phyloP scores from a whole-genome alignment of 2,797 vertebrate genomes.

The Xenentodon cancila region DNA sequence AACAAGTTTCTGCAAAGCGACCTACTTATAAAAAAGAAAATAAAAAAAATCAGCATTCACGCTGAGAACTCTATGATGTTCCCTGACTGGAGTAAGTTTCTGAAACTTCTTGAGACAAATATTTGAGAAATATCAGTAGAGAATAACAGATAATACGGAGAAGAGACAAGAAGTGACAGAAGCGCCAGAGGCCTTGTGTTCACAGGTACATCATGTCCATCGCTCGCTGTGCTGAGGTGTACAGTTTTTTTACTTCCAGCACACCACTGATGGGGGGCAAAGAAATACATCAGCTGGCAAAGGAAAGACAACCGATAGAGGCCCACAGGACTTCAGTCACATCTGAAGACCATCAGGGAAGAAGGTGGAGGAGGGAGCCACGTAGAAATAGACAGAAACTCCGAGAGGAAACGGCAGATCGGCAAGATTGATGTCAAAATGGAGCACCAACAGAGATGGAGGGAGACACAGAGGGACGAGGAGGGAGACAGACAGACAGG shows the following conservation, averaged over 20 bases:
- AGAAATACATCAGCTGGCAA: slow-evolving; percentile 32
- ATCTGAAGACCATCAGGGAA: slow-evolving; percentile 24
- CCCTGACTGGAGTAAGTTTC: slow-evolving; percentile 5
- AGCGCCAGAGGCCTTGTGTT: slow-evolving; percentile 49
- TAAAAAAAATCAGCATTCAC: no score
- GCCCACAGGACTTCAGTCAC: slow-evolving; percentile 55
- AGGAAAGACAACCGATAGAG: slow-evolving; percentile 18
- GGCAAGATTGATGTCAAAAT: slow-evolving; percentile 37
- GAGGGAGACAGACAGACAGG: slow-evolving; percentile 26
- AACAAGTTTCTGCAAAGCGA: no score
- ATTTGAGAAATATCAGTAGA: slow-evolving; percentile 35
- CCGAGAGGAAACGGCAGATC: slow-evolving; percentile 34
- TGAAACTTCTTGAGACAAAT: slow-evolving; percentile 28
- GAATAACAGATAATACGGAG: background rate
- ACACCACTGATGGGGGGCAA: background rate
- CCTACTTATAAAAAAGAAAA: no score
- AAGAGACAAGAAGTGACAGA: slow-evolving; percentile 54
- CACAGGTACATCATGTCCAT: slow-evolving; percentile 56
- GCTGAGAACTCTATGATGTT: no score
- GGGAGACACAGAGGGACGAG: slow-evolving; percentile 10
- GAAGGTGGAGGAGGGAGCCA: background rate
- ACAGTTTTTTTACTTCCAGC: slow-evolving; percentile 45
- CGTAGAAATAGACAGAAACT: slow-evolving; percentile 29
- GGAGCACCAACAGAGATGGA: slow-evolving; percentile 48
- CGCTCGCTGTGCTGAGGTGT: slow-evolving; percentile 31